These are phyloP conservation scores for Cassiopea andromeda DNA, from an alignment of 30 jellyfish, hydroid and myxozoan genomes.

Conservation along the genomic window DNA sequence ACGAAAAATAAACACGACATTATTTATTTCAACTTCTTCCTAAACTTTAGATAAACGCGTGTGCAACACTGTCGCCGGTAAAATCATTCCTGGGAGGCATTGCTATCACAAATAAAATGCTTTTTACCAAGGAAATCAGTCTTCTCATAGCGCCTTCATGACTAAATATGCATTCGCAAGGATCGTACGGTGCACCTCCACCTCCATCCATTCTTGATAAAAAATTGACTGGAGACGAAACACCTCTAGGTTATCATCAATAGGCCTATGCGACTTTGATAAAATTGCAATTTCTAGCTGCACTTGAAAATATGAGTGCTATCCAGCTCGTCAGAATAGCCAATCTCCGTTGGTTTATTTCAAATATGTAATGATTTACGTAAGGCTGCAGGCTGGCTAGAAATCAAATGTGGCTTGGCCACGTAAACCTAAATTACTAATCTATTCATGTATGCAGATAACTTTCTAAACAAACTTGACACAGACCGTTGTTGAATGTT, in stretches of 20 bases:
- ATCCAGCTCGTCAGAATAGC: neutral
- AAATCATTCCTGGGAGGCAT: too few species aligned
- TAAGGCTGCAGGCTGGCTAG: neutral
- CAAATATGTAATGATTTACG: neutral
- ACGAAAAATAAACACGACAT: too few species aligned
- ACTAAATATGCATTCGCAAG: conserved; percentile 97
- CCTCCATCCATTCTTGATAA: conserved; percentile 63
- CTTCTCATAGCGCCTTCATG: conserved; percentile 98
- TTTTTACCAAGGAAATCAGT: conserved; percentile 81
- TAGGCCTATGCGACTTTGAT: neutral
- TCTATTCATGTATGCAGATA: conserved; percentile 11
- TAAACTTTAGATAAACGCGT: too few species aligned
- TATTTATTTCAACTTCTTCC: too few species aligned
- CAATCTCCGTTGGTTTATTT: neutral
- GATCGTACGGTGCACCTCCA: conserved; percentile 91
- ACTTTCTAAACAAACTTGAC: conserved; percentile 6
- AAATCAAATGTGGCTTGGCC: conserved; percentile 1
- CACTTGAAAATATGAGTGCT: neutral
- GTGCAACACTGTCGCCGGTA: too few species aligned
- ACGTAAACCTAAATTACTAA: conserved; percentile 1
- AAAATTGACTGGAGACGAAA: neutral
- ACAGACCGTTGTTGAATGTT: conserved; percentile 7
- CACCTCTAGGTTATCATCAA: neutral
- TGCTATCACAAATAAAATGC: too few species aligned
- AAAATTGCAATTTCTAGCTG: neutral